phyloP scores from a whole-genome alignment of 2,113 vertebrate species.

The Galbula dea region DNA sequence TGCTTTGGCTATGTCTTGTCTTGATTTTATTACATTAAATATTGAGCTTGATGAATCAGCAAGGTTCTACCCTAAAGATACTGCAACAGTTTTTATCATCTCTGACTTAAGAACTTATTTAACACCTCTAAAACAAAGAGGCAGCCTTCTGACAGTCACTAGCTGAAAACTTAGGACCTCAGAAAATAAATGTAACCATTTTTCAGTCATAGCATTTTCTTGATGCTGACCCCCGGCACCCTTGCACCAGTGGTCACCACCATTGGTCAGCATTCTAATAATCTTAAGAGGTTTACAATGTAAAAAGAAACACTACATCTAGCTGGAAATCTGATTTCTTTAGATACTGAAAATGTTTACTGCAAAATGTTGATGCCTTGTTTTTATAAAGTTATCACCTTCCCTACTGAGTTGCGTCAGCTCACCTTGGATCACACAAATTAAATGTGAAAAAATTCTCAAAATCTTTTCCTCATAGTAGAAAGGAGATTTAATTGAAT shows the following conservation, averaged over 20 bases:
- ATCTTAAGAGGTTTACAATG: neutral
- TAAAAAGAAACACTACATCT: neutral
- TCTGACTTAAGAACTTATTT: neutral
- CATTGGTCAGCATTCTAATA: neutral
- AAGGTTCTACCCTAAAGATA: neutral
- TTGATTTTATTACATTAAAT: neutral
- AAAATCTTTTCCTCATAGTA: neutral
- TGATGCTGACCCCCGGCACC: no score
- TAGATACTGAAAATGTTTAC: neutral
- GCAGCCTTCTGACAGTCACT: neutral
- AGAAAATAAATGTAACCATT: neutral
- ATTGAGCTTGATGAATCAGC: neutral
- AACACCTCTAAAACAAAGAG: neutral
- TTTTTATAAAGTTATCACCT: neutral
- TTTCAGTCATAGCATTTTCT: no score
- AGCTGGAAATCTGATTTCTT: neutral
- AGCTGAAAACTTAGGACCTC: neutral
- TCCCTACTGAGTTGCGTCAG: neutral
- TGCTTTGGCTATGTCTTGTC: neutral
- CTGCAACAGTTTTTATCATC: neutral
- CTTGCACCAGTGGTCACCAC: neutral
- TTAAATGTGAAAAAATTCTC: neutral
- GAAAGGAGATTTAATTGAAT: neutral
- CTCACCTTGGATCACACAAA: neutral
- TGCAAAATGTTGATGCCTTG: neutral